phyloP scores from a whole-genome alignment of 2,888 invertebrate species.

The Tenthredo distinguenda region DNA sequence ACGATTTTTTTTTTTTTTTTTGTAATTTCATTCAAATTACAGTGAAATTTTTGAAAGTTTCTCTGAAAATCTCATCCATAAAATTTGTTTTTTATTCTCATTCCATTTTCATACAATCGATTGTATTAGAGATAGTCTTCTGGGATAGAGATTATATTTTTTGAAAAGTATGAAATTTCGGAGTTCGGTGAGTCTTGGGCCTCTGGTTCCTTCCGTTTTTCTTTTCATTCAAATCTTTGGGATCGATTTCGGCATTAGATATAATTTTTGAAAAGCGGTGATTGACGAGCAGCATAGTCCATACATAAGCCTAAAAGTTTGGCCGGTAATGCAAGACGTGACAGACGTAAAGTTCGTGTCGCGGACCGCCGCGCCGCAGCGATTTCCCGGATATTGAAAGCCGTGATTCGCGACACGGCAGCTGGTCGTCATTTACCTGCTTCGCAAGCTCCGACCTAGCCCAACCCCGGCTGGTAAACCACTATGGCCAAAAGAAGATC shows the following conservation, averaged over 20 bases:
- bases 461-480: slow-evolving; percentile 39
- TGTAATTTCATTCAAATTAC: neutral
- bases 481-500: slow-evolving; percentile 36
- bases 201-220: neutral
- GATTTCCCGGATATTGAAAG: slow-evolving; percentile 44
- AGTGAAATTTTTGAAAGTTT: neutral
- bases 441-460: slow-evolving; percentile 48
- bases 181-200: neutral
- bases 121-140: neutral
- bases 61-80: neutral
- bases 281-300: neutral
- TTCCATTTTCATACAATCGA: neutral
- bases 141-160: neutral
- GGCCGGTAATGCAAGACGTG: neutral
- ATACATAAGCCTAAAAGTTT: slow-evolving; percentile 4
- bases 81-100: neutral
- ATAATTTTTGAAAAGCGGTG: neutral
- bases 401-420: slow-evolving; percentile 30
- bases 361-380: neutral
- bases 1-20: neutral
- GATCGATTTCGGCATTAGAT: neutral
- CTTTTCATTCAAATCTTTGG: neutral
- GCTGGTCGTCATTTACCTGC: slow-evolving; percentile 34
- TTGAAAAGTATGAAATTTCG: neutral
- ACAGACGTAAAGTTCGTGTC: neutral